phyloP scores from a whole-genome alignment of 2,888 invertebrate genomes.

The Julus scandinavius region DNA sequence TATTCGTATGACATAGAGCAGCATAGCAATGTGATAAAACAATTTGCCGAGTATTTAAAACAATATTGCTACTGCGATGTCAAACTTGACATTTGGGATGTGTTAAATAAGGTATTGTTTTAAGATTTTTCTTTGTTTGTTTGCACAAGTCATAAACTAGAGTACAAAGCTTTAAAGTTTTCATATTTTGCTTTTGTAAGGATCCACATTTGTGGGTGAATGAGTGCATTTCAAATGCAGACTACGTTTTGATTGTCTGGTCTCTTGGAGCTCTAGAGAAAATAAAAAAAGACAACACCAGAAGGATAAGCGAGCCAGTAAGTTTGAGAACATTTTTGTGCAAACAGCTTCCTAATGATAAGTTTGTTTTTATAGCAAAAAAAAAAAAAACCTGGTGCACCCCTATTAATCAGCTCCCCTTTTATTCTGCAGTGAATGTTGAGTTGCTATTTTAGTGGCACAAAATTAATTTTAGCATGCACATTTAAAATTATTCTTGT shows the following conservation, averaged over 20 bases:
- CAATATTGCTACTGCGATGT: background rate
- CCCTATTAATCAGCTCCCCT: too few relatives aligned
- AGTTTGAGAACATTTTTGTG: background rate
- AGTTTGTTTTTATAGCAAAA: background rate
- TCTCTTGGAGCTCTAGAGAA: conserved; percentile 28
- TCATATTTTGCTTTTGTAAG: background rate
- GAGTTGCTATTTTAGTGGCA: too few relatives aligned
- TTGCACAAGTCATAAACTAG: background rate
- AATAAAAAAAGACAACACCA: conserved; percentile 37
- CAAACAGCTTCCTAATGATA: background rate
- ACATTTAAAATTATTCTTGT: background rate
- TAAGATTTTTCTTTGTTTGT: background rate
- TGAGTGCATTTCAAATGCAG: background rate
- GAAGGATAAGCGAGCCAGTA: conserved; percentile 32
- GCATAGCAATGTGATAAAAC: background rate
- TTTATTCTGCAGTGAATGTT: background rate
- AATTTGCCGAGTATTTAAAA: background rate
- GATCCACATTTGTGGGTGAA: conserved; percentile 42
- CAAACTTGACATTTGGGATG: conserved; percentile 18
- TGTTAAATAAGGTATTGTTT: background rate
- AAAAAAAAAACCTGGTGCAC: background rate
- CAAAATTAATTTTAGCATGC: background rate
- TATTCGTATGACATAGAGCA: background rate
- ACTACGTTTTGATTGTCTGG: conserved; percentile 50
- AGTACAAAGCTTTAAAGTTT: background rate